Base-by-base conservation (phyloP, 1,140 invertebrate genomes). In the Piezodorus guildinii region DNA sequence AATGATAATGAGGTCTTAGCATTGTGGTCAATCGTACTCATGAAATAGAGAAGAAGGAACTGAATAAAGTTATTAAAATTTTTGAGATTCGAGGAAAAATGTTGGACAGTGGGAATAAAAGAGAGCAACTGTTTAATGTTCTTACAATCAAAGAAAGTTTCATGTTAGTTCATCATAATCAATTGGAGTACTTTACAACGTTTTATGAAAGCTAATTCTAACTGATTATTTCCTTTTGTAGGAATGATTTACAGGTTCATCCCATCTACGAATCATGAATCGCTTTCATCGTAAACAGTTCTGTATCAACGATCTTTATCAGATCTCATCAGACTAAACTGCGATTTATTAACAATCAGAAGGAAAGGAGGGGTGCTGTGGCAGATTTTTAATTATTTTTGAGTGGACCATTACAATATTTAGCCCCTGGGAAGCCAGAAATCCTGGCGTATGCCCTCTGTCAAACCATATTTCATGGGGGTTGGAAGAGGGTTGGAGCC, bases 401-500 rank as follows among this genome's bases (percentile, higher is more conserved):
- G 21, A 27, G 59, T 60, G 59, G 44, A 49, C 61, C 16, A 44
- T 44, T 46, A 25, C 34, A 39, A 39, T 39, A 19, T 23, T 44
- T 27, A 17, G 17, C n/a, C 21, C 21, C 16, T n/a, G 43, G 23
- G 27, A 16, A 25, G 52, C 8, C 23, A 25, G 52, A 56, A 56
- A 56, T 56, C 43, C n/a, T 21, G 60, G 16, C 54, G 45, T 34
- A 59, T 27, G 54, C 59, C 60, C 60, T 27, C 44, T 58, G 61
- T 62, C 56, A 60, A 64, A 64, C 52, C 59, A 66, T 66, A 63
- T 39, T 64, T 49, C 34, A 63, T 52, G 54, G 52, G 52, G 52
- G 17, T 19, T 19, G 15, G 17, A 25, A 21, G 46, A 49, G 46
- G 46, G 46, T n/a, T 49, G 34, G 61, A 17, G 39, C 39, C 25